These are phyloP conservation scores for Tragelaphus imberbis DNA, from an alignment of 2,113 vertebrate species.

Conservation along the genomic window DNA sequence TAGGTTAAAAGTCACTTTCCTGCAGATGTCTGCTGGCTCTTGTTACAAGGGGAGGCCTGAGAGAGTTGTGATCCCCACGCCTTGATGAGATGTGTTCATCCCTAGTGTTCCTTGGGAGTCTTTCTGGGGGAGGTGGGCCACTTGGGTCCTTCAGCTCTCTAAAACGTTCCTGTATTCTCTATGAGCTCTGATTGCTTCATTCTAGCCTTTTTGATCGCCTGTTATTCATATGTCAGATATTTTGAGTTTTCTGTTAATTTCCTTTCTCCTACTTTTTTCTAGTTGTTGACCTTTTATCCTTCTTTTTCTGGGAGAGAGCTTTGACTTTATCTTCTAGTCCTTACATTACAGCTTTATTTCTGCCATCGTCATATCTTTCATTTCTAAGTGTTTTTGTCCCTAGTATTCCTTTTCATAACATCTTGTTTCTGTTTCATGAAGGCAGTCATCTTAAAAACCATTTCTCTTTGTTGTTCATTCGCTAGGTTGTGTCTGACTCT, in stretches of 20 bases:
- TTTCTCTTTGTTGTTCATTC: not conserved
- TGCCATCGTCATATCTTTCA: not conserved
- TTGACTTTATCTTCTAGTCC: not conserved
- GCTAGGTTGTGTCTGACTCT: not conserved
- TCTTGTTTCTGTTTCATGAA: not conserved
- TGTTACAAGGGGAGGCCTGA: not conserved
- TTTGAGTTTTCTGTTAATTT: not conserved
- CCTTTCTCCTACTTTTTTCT: not conserved
- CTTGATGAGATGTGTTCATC: not conserved
- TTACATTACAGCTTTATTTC: not conserved
- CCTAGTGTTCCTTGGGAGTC: not conserved
- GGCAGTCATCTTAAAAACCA: not conserved
- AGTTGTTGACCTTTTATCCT: not conserved
- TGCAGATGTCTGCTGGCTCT: not conserved
- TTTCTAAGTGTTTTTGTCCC: not conserved
- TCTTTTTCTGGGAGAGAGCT: not conserved
- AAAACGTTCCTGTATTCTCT: not conserved
- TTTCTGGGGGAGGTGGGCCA: not conserved
- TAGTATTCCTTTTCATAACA: not conserved
- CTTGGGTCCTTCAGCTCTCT: not conserved
- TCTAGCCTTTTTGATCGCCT: not conserved
- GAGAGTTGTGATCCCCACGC: rapidly evolving
- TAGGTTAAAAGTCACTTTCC: not conserved
- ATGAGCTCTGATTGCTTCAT: too few relatives aligned
- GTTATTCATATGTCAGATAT: not conserved